Evolutionary conservation across 1,140 invertebrate species (phyloP), one percentile per base, ranked within the genome.

Genomic region (Drusus annulatus): DNA sequence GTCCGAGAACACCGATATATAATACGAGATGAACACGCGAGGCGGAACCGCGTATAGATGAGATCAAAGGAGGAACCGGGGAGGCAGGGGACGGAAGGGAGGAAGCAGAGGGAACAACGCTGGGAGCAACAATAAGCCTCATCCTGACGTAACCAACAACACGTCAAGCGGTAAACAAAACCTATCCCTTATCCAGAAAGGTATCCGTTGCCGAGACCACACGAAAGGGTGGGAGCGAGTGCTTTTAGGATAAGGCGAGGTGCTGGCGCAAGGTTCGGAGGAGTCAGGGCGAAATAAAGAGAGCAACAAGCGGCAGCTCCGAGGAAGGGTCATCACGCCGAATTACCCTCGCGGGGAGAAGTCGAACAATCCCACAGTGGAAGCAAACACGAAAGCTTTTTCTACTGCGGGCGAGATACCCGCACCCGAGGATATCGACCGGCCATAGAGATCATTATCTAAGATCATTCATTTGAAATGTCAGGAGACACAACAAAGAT

Each of bases 21-120:
- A 76, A 76, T 76, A 76, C 74, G 74, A 76, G 74, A 62, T 21
- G 25, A 76, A 50, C 74, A 76, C 74, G 74, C 74, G 56, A 76
- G 74, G 50, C 69, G 69, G 69, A 74, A 74, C 69, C 21, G 69
- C 56, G 23, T 25, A 25, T 6, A 74, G 65, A 10, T 0, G 69
- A 74, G 69, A 74, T 74, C 69, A 74, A 74, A 74, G 36, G 65
- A 56, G 28, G 69, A 54, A 16, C 50, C 28, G 69, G 50, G 4
- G 50, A 21, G 65, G 63, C 8, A 17, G 13, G 36, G 19, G 50
- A 69, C 10, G 68, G 28, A 25, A n/a, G 36, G 17, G 36, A 51
- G 54, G 23, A 79, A 21, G 65, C 17, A 54, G 69, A 52, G 73
- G 58, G 36, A 50, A 74, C 25, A 63, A 25, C 65, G 62, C 50